These are phyloP conservation scores for Monodelphis domestica DNA, from an alignment of 2,797 vertebrate species.

Conservation along the genomic window DNA sequence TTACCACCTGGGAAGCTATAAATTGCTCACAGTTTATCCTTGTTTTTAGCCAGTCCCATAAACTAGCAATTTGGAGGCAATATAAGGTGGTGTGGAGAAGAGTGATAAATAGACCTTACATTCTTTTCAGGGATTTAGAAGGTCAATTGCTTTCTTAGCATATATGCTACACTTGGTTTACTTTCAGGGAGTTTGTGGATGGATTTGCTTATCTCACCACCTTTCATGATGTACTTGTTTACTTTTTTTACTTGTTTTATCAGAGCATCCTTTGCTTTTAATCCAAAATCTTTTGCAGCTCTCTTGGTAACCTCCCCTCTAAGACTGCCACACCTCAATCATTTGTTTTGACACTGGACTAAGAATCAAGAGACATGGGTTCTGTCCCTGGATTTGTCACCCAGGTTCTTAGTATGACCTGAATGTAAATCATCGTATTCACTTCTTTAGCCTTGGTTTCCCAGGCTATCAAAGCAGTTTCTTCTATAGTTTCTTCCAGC, in stretches of 20 bases:
- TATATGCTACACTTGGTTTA: not conserved
- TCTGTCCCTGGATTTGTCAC: not conserved
- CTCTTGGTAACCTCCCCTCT: not conserved
- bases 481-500: not conserved
- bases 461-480: not conserved
- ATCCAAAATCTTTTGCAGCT: not conserved
- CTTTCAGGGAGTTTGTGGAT: constrained; percentile 33
- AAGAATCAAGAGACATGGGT: constrained; percentile 10
- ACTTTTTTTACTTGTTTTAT: too few relatives aligned
- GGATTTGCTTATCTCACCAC: constrained; percentile 51
- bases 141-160: constrained; percentile 14
- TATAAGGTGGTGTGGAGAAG: not conserved
- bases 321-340: not conserved
- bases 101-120: not conserved
- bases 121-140: constrained; percentile 40
- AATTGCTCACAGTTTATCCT: constrained; percentile 31
- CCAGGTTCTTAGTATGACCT: not conserved
- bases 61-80: not conserved
- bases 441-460: not conserved
- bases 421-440: not conserved
- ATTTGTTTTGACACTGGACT: not conserved
- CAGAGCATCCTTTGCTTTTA: constrained; percentile 17
- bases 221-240: constrained; percentile 49
- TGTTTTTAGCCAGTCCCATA: constrained; percentile 44
- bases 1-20: not conserved